These are phyloP conservation scores for Rhombomys opimus DNA, from an alignment of 2,113 vertebrate species.

Conservation along the genomic window DNA sequence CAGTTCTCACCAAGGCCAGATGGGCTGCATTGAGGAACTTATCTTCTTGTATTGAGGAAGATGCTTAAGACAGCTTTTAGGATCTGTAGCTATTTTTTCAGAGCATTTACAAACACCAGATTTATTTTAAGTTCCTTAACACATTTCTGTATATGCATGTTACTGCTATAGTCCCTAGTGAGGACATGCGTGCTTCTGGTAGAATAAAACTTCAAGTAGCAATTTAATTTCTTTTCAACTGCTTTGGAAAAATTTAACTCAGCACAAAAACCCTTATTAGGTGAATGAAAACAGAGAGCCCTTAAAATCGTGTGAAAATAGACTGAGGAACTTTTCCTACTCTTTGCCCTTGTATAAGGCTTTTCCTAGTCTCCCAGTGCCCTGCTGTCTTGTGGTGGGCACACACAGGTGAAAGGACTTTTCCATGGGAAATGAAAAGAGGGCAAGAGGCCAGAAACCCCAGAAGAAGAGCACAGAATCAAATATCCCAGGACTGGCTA, in stretches of 20 bases:
- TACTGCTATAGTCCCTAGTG: constrained; percentile 60
- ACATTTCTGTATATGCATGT: constrained; percentile 66
- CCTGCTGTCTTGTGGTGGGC: not conserved
- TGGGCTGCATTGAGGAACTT: constrained; percentile 8
- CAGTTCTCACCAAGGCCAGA: not conserved
- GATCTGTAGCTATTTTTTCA: constrained; percentile 61
- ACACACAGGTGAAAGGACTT: not conserved
- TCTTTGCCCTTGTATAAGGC: not conserved
- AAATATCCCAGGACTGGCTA: not conserved
- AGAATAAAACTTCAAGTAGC: constrained; percentile 71
- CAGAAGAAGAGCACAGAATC: not conserved
- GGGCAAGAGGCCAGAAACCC: not conserved
- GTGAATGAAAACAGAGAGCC: constrained; percentile 50
- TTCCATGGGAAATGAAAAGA: not conserved
- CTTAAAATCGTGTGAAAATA: constrained; percentile 54
- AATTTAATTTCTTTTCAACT: constrained; percentile 65
- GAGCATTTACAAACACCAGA: constrained; percentile 8
- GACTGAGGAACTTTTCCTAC: not conserved
- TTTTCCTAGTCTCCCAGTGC: not conserved
- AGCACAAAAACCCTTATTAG: constrained; percentile 67
- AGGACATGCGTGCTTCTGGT: constrained; percentile 74
- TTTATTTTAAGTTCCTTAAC: constrained; percentile 75
- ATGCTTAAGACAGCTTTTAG: constrained; percentile 36
- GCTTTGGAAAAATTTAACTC: constrained; percentile 65
- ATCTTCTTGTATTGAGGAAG: not conserved